A percentile compares a stretch with the other conserved stretches of the same genome.
phyloP scores from a whole-genome alignment of 2,113 vertebrate genomes.

The Camarhynchus parvulus region DNA sequence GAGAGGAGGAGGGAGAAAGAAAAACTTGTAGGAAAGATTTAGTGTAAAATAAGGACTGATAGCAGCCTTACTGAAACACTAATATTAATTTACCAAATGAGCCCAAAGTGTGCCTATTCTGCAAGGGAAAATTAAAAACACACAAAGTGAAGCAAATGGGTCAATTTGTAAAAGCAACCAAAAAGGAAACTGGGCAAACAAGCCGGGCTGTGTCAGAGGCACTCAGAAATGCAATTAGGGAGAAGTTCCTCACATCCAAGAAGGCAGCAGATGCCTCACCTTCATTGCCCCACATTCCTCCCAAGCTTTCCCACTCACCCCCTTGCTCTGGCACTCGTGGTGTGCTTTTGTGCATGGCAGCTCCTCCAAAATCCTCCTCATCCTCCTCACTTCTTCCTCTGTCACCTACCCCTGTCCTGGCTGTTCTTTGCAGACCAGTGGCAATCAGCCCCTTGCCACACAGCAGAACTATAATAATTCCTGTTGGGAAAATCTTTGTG shows the following conservation, averaged over 20 bases:
- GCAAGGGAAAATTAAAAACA: conserved; percentile 72
- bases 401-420: neutral
- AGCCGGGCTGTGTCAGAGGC: conserved; percentile 27
- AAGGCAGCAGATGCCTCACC: neutral
- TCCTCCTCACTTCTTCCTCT: neutral
- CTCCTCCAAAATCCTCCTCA: neutral
- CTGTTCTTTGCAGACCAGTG: neutral
- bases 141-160: conserved; percentile 75
- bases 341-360: neutral
- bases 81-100: conserved; percentile 78
- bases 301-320: conserved; percentile 25
- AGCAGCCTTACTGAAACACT: conserved; percentile 68
- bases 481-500: neutral
- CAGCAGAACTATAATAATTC: neutral
- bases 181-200: conserved; percentile 69
- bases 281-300: neutral
- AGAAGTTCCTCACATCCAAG: conserved; percentile 33
- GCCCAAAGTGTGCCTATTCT: conserved; percentile 46
- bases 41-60: conserved; percentile 67
- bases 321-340: neutral
- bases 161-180: conserved; percentile 77
- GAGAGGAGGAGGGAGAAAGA: conserved; percentile 46
- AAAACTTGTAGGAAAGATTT: conserved; percentile 66
- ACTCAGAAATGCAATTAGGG: conserved; percentile 43
- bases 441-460: neutral